A percentile compares a stretch with the other conserved stretches of the same genome.
These are phyloP conservation scores for Pristionchus maxplancki DNA, from an alignment of 2,888 invertebrate species.

Conservation along the genomic window DNA sequence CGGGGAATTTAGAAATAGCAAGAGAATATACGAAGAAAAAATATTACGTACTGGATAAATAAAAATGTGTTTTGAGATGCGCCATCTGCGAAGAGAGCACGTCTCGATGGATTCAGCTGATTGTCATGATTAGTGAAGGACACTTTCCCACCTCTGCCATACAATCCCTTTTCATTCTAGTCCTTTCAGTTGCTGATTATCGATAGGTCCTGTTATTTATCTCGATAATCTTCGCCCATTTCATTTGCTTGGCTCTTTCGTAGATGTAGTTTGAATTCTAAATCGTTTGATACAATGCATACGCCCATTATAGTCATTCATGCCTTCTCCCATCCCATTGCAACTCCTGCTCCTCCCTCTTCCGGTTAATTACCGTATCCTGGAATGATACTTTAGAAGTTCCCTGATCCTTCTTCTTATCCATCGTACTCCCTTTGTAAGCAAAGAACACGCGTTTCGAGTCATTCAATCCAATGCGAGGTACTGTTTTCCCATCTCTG, in stretches of 20 bases:
- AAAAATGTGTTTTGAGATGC: neutral
- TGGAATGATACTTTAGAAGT: neutral
- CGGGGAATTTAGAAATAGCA: too few relatives aligned
- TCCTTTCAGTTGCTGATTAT: neutral
- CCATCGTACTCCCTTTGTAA: neutral
- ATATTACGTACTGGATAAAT: too few relatives aligned
- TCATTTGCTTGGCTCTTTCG: neutral
- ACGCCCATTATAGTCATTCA: neutral
- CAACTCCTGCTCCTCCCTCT: neutral
- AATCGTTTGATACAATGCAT: neutral
- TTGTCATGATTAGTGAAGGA: neutral
- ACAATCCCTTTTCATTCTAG: neutral
- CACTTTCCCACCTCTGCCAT: neutral
- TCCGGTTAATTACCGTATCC: neutral
- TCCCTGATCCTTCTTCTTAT: neutral
- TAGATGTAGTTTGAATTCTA: neutral
- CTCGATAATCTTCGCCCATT: neutral
- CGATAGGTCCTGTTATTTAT: neutral
- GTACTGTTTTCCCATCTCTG: constrained; percentile 21
- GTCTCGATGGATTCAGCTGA: constrained; percentile 27
- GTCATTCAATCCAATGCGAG: constrained; percentile 43
- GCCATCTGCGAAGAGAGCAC: constrained; percentile 6
- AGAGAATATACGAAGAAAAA: too few relatives aligned
- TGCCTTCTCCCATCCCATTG: neutral
- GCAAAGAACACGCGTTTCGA: constrained; percentile 42